Percentiles rank a stretch among this genome's conserved stretches.
phyloP scores from a whole-genome alignment of 2,113 vertebrate species.

The Pseudopodoces humilis region DNA sequence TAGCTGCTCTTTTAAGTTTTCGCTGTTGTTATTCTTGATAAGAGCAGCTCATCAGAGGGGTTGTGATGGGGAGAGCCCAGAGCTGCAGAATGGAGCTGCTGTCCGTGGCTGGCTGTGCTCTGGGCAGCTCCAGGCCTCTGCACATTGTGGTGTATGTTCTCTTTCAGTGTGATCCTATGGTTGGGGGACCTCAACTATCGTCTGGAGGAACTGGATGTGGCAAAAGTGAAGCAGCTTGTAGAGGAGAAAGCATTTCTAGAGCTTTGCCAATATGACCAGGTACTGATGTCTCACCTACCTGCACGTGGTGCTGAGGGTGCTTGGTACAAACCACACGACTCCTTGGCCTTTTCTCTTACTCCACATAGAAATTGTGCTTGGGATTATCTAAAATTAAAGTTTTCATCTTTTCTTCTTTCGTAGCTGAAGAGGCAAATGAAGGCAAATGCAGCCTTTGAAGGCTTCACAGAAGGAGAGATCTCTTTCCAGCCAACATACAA shows the following conservation, averaged over 20 bases:
- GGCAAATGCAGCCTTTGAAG: slow-evolving; percentile 85
- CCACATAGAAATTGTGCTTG: not conserved
- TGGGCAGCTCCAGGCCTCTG: not conserved
- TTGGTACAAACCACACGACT: rapidly evolving
- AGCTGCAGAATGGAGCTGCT: not conserved
- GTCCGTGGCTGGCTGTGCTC: rapidly evolving
- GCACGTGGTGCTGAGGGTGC: not conserved
- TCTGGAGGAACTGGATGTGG: slow-evolving; percentile 87
- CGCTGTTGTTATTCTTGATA: not conserved
- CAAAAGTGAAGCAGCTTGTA: slow-evolving; percentile 88
- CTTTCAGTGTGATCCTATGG: slow-evolving; percentile 86
- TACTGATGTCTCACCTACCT: slow-evolving; percentile 31
- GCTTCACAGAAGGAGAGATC: slow-evolving; percentile 89
- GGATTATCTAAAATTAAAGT: not conserved
- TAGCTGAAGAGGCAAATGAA: slow-evolving; percentile 91
- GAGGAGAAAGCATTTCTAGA: slow-evolving; percentile 83
- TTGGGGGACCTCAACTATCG: slow-evolving; percentile 97
- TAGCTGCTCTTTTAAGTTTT: not conserved
- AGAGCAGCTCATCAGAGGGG: not conserved
- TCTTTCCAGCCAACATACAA: slow-evolving; percentile 96
- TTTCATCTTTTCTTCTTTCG: not conserved
- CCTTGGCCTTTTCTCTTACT: not conserved
- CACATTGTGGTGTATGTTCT: not conserved
- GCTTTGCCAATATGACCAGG: slow-evolving; percentile 89
- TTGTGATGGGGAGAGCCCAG: not conserved